A percentile compares a stretch with the other conserved stretches of the same genome.
Evolutionary conservation across 1,140 invertebrate genomes (phyloP).

Genomic region (Apis mellifera): DNA sequence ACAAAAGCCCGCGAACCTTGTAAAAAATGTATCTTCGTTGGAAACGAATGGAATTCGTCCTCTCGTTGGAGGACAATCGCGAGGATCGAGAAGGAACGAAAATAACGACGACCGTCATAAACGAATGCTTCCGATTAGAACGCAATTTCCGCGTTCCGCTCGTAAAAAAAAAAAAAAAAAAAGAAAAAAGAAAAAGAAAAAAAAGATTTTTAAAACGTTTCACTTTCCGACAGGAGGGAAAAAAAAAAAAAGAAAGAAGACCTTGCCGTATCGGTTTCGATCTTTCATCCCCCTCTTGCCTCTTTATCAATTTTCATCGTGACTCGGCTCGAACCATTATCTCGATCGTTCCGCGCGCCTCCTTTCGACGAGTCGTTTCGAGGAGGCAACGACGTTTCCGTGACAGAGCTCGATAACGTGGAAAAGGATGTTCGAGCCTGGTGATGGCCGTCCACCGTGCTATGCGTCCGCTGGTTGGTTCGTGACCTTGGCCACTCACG

Average conservation of each 20-base stretch:
- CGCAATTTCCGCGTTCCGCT: not conserved
- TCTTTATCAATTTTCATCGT: constrained; percentile 35
- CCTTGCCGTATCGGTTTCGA: not conserved
- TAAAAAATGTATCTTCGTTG: constrained; percentile 36
- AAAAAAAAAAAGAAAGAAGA: too few species aligned
- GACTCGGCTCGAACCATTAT: constrained; percentile 16
- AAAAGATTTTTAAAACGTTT: not conserved
- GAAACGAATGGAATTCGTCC: constrained; percentile 1
- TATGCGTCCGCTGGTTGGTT: not conserved
- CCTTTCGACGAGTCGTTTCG: not conserved
- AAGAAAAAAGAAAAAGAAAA: too few species aligned
- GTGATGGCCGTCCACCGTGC: not conserved
- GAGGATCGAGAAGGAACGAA: not conserved
- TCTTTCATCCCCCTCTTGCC: not conserved
- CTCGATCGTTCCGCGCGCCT: constrained; percentile 3
- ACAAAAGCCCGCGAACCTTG: not conserved
- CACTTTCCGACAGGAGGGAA: too few species aligned
- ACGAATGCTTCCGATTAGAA: constrained; percentile 18
- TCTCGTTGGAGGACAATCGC: constrained; percentile 17
- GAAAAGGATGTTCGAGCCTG: not conserved
- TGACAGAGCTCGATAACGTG: not conserved
- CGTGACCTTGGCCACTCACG: constrained; percentile 28
- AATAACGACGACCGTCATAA: constrained; percentile 4
- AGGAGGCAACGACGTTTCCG: not conserved
- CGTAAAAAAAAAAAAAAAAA: constrained; percentile 8